Base-by-base conservation (phyloP, 2,797 vertebrate species). In the Etheostoma perlongum region DNA sequence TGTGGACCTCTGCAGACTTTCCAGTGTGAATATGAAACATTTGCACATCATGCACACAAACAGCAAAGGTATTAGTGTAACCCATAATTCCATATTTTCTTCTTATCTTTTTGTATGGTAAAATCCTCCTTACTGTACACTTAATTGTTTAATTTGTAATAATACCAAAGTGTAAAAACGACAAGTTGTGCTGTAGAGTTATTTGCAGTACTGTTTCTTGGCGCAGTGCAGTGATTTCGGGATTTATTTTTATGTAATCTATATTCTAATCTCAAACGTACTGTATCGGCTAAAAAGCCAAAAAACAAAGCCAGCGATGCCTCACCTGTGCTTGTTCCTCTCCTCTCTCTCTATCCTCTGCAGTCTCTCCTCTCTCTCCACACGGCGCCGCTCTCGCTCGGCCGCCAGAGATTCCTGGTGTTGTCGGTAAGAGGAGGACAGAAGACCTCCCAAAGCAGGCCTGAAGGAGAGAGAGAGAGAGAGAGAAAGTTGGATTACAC, bases 341-440 rank as follows among this genome's bases (percentile, higher is more conserved):
- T 99, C 98, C 92, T 99, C 97, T 63, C 97, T 94, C 85, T 99
- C 97, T 82, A 99, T 98, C 87, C 95, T 94, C 92, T 96, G 97
- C 80, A 99, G 86, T 47, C 98, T 90, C 79, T 98, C 97, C 88
- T 99, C 97, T 91, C 98, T 94, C 92, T 99, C 97, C 83, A 96
- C 94, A 12, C 97, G 95, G 42, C 98, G 94, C 61, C 96, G 94
- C 91, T 98, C 97, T 93, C 98, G 95, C 93, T 99, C 97, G 2
- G 96, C 97, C 2, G 97, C 96, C 94, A 99, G 87, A 2, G 97
- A 98, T 82, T 99, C 98, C 87, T 98, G 97, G 86, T 99, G 98
- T 86, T 99, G 98, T 36, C 97, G 92, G 87, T 97, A 98, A 1
- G 97, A 98, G 40, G 97, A 98, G 2, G 97, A 97, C 67, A 99